Conservation (phyloP, 2,797 vertebrate species). For the Harpagifer antarcticus region DNA sequence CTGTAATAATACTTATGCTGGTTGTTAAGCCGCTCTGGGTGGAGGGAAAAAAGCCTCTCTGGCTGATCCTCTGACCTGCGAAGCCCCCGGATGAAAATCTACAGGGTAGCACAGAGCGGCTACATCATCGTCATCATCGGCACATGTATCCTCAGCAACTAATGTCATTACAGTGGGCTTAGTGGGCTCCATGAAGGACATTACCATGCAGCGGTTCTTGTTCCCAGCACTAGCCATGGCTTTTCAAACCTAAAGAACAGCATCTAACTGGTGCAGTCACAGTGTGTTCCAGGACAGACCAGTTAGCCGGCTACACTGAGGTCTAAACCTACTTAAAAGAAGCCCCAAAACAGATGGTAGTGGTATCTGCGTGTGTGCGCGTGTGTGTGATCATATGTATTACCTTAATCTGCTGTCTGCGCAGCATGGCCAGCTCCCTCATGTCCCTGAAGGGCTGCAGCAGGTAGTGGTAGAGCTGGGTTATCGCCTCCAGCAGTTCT, state of each 20-base stretch:
- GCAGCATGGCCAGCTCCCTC: conserved; percentile 96
- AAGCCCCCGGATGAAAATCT: conserved; percentile 58
- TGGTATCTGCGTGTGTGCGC: conserved; percentile 34
- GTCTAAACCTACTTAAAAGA: conserved; percentile 59
- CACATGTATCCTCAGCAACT: conserved; percentile 45
- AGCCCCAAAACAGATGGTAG: conserved; percentile 68
- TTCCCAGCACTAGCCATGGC: conserved; percentile 23
- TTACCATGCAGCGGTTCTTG: neutral
- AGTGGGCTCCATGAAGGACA: conserved; percentile 27
- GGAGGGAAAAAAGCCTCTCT: conserved; percentile 62
- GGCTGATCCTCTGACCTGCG: conserved; percentile 74
- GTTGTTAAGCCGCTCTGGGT: conserved; percentile 77
- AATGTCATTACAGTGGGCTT: conserved; percentile 53
- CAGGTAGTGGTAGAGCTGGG: conserved; percentile 96
- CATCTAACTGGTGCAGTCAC: conserved; percentile 7
- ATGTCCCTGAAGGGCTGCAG: conserved; percentile 98
- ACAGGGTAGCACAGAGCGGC: conserved; percentile 34
- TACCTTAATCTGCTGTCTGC: conserved; percentile 99
- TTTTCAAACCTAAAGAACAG: conserved; percentile 37
- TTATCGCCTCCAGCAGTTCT: conserved; percentile 93
- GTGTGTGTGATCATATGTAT: conserved; percentile 26
- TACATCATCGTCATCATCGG: conserved; percentile 35
- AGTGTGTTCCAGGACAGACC: conserved; percentile 39
- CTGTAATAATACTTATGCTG: conserved; percentile 80
- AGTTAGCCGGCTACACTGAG: conserved; percentile 27